Conservation (phyloP, 1,140 invertebrate species). For the Idris sp. region DNA sequence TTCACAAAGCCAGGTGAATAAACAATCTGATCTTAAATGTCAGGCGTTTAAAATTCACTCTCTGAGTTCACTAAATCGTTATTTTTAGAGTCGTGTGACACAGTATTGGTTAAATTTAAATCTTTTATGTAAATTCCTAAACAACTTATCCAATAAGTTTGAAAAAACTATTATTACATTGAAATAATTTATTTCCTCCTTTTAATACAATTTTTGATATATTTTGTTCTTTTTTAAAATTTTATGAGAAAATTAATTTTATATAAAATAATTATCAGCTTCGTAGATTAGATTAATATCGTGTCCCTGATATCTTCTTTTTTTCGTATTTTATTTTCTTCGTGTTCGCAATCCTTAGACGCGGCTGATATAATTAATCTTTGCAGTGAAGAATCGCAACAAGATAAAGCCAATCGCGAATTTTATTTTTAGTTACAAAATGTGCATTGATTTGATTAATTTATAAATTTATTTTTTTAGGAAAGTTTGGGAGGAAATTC, state of each 20-base stretch:
- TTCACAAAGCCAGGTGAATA: background rate
- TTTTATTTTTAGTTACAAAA: conserved; percentile 2
- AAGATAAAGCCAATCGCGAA: too few species aligned
- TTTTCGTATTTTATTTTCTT: too few species aligned
- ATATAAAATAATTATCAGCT: conserved; percentile 2
- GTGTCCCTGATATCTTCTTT: background rate
- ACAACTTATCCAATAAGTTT: too few species aligned
- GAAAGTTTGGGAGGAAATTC: conserved; percentile 85
- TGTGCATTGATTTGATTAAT: too few species aligned
- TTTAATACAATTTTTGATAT: conserved; percentile 5
- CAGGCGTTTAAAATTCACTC: background rate
- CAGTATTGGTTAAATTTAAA: background rate
- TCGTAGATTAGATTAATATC: background rate
- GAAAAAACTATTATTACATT: too few species aligned
- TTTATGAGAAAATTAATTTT: too few species aligned
- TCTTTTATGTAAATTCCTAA: background rate
- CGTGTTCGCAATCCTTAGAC: background rate
- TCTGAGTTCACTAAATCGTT: background rate
- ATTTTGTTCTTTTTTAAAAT: conserved; percentile 16
- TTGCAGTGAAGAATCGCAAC: too few species aligned
- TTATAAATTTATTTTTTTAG: conserved; percentile 66
- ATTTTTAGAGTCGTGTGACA: background rate
- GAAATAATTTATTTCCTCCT: too few species aligned
- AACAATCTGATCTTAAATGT: background rate
- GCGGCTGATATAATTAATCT: background rate